Evolutionary conservation across 2,797 vertebrate genomes (phyloP).

Genomic region (Muraenolepis orangiensis): DNA sequence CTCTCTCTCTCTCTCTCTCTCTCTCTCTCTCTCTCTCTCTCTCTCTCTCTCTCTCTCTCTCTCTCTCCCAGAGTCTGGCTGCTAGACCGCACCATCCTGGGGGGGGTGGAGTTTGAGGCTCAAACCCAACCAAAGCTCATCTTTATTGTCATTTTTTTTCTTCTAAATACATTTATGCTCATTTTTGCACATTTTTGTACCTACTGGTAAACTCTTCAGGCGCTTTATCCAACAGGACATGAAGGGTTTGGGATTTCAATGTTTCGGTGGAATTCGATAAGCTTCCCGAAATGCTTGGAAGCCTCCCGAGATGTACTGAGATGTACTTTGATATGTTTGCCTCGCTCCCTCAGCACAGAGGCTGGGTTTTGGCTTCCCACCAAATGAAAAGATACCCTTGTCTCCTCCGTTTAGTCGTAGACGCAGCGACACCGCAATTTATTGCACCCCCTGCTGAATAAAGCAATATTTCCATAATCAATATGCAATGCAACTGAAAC

Average conservation of each 20-base stretch:
- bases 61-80: not conserved
- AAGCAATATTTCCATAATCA: constrained; percentile 11
- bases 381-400: constrained; percentile 12
- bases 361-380: constrained; percentile 18
- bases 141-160: constrained; percentile 51
- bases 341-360: constrained; percentile 15
- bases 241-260: constrained; percentile 38
- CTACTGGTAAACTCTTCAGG: not conserved
- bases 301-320: constrained; percentile 45
- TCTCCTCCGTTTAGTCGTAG: not conserved
- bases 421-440: constrained; percentile 15
- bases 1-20: constrained; percentile 6
- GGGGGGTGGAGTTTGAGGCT: constrained; percentile 45
- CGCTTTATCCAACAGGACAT: constrained; percentile 30
- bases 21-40: constrained; percentile 11
- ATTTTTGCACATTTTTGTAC: not conserved
- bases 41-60: not conserved
- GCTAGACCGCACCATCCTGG: constrained; percentile 44
- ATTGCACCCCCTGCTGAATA: constrained; percentile 1
- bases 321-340: too few relatives aligned
- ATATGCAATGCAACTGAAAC: constrained; percentile 12
- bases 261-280: constrained; percentile 40
- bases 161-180: constrained; percentile 31
- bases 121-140: constrained; percentile 52
- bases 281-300: constrained; percentile 50